Base-by-base conservation (phyloP, 2,888 invertebrate genomes). In the Stenodera caucasica region DNA sequence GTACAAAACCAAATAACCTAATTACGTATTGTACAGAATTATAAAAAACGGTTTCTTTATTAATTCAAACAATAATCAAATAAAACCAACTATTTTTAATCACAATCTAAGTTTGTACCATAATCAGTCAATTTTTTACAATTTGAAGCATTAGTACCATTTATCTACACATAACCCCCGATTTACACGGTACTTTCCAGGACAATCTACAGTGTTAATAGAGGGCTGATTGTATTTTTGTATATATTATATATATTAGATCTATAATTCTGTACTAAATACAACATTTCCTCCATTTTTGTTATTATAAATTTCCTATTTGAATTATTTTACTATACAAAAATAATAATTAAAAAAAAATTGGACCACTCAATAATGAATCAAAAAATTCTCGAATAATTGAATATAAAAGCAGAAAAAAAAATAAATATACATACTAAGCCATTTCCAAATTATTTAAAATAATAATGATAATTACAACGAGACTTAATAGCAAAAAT, bases 1-100 rank as follows among this genome's bases (percentile, higher is more conserved):
- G 33, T 63, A 60, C 56, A 67, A 62, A 65, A 63, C 64, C 60
- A 53, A 65, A 64, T 63, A 71, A 69, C 70, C 67, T 69, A 70
- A 58, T 61, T 64, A 70, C 69, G 67, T 69, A 69, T 67, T 61
- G 72, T 71, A 73, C 73, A 74, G 74, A 74, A 74, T 72, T 72
- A 71, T 69, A 64, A 53, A 61, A 58, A 59, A 63, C 26, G 2
- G 3, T 57, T 51, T 53, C 37, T 55, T 32, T 66, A 64, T n/a
- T n/a, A n/a, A n/a, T n/a, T n/a, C n/a, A 64, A 71, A 64, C 60
- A 65, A 68, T 58, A 56, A 67, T 65, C 63, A 60, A 60, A 45
- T 15, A 52, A 62, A 58, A 21, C 9, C 21, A 45, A 12, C 8
- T 40, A 15, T 35, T 61, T 52, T 65, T 61, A 66, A 68, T 70